Conservation (phyloP, 2,113 vertebrate species). For the Gallinago media region DNA sequence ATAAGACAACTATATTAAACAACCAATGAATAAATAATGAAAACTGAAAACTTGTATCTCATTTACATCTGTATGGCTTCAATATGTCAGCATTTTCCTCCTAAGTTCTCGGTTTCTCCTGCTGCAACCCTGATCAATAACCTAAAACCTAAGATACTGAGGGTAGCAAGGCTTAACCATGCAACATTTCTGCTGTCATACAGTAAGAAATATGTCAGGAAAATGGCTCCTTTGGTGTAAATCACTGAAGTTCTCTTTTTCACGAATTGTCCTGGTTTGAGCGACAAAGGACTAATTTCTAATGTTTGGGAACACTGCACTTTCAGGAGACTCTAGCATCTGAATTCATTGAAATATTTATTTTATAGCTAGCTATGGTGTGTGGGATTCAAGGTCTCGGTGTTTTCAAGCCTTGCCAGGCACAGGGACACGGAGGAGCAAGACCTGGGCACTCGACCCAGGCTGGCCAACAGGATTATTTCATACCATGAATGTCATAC, state of each 20-base stretch:
- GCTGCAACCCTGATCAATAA: background rate
- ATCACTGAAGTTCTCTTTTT: background rate
- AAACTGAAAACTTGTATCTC: background rate
- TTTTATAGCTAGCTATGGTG: background rate
- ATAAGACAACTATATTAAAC: background rate
- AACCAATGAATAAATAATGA: background rate
- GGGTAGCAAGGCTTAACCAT: background rate
- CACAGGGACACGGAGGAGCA: background rate
- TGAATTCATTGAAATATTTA: background rate
- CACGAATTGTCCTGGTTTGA: background rate
- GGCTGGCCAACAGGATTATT: background rate
- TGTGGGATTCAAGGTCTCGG: background rate
- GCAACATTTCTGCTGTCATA: background rate
- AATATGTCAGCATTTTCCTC: background rate
- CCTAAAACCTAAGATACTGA: background rate
- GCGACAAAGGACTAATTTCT: background rate
- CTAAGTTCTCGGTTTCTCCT: background rate
- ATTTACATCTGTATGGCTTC: background rate
- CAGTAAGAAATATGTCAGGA: rapidly evolving
- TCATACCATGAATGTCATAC: background rate
- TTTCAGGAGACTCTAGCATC: background rate
- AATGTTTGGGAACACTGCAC: background rate
- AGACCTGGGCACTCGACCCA: background rate
- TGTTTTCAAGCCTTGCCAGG: background rate
- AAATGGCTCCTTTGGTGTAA: background rate